Percentiles rank a stretch among this genome's conserved stretches.
Evolutionary conservation across 2,113 vertebrate genomes (phyloP).

Genomic region (Himantopus leucocephalus): DNA sequence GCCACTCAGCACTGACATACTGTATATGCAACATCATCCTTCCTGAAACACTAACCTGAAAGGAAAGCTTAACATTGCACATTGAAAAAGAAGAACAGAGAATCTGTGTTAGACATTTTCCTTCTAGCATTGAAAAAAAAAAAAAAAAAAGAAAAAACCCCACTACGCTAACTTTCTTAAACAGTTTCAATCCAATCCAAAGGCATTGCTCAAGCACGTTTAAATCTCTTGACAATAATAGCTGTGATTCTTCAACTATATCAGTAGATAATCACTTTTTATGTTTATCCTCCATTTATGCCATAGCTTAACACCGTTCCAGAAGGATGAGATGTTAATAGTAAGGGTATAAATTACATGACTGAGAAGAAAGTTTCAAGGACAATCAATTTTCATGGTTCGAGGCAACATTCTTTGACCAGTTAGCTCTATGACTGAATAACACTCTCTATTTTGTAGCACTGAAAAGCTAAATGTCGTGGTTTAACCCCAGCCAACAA

Average conservation of each 20-base stretch:
- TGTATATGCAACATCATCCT: background rate
- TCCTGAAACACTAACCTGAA: background rate
- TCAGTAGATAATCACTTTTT: slow-evolving; percentile 1
- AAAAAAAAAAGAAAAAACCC: rapidly evolving
- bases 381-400: slow-evolving; percentile 2
- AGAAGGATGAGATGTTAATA: background rate
- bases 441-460: background rate
- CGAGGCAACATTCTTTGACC: background rate
- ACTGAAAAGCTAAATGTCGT: background rate
- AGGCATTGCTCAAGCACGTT: background rate
- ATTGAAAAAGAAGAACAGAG: background rate
- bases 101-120: background rate
- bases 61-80: background rate
- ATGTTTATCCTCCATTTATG: background rate
- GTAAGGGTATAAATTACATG: background rate
- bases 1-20: background rate
- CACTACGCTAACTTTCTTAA: background rate
- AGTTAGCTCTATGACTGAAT: background rate
- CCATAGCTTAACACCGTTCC: background rate
- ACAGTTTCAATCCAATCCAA: background rate
- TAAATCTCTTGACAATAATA: background rate
- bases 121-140: background rate
- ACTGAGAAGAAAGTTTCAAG: slow-evolving; percentile 26
- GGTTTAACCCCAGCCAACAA: background rate
- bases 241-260: background rate